Conservation (phyloP, 1,140 invertebrate genomes). For the Ooceraea biroi region DNA sequence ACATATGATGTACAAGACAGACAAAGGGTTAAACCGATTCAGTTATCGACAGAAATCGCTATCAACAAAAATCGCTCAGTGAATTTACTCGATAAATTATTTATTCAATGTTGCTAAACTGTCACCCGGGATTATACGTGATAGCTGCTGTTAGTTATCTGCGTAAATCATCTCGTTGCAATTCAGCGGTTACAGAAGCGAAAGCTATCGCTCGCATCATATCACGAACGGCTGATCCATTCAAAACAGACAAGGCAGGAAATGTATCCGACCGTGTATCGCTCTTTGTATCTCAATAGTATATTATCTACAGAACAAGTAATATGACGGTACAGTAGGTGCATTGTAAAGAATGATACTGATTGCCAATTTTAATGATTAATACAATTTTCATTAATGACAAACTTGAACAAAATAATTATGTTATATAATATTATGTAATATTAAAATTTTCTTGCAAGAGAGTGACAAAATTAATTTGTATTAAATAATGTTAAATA, state of each 20-base stretch:
- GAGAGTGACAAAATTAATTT: neutral
- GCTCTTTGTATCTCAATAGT: constrained; percentile 1
- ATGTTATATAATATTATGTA: too few species aligned
- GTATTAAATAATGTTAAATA: too few species aligned
- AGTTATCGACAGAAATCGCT: neutral
- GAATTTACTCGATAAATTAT: neutral
- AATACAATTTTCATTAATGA: neutral
- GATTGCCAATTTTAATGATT: neutral
- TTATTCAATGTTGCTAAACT: constrained; percentile 17
- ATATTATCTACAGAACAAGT: constrained; percentile 22
- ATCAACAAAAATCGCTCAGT: neutral
- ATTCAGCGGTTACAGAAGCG: constrained; percentile 36
- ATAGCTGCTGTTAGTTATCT: constrained; percentile 21
- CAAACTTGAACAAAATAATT: neutral
- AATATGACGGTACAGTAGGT: too few species aligned
- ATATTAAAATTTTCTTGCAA: too few species aligned
- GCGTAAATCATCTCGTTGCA: constrained; percentile 23
- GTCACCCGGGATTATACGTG: neutral
- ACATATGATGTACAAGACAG: too few species aligned
- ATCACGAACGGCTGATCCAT: constrained; percentile 49
- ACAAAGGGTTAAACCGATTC: neutral
- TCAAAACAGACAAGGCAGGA: constrained; percentile 24
- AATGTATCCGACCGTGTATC: constrained; percentile 8
- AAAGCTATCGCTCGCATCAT: constrained; percentile 49
- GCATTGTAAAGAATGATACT: too few species aligned